Conservation (phyloP, 2,888 invertebrate genomes). For the Pelosia muscerda region DNA sequence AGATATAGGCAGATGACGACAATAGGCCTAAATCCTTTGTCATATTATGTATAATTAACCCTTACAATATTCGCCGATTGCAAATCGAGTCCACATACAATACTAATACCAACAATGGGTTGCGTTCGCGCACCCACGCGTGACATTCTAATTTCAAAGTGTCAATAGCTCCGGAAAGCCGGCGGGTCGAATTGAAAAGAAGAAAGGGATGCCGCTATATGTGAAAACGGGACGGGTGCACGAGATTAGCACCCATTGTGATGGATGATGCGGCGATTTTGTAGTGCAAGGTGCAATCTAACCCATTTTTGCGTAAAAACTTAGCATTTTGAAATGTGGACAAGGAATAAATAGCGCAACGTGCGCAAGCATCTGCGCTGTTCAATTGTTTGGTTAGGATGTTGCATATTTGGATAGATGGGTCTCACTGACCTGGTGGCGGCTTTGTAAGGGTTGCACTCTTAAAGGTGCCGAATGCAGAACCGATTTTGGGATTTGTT, state of each 20-base stretch:
- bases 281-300: slow-evolving; percentile 79
- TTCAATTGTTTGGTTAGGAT: slow-evolving; percentile 81
- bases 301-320: slow-evolving; percentile 83
- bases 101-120: slow-evolving; percentile 71
- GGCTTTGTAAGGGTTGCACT: slow-evolving; percentile 71
- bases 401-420: slow-evolving; percentile 63
- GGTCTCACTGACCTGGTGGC: slow-evolving; percentile 64
- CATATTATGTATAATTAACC: slow-evolving; percentile 59
- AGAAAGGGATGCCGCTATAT: slow-evolving; percentile 56
- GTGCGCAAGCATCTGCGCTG: slow-evolving; percentile 77
- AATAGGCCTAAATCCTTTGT: slow-evolving; percentile 49
- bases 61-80: slow-evolving; percentile 62
- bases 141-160: slow-evolving; percentile 81
- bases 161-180: slow-evolving; percentile 79
- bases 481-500: slow-evolving; percentile 54
- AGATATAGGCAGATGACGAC: slow-evolving; percentile 41
- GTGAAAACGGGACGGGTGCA: slow-evolving; percentile 59
- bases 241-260: slow-evolving; percentile 77
- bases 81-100: slow-evolving; percentile 63
- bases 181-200: slow-evolving; percentile 67
- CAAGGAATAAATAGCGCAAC: slow-evolving; percentile 69
- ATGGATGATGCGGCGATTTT: slow-evolving; percentile 71
- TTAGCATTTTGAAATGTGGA: slow-evolving; percentile 71
- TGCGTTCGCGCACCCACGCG: slow-evolving; percentile 81
- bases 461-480: slow-evolving; percentile 63